Evolutionary conservation across 1,140 invertebrate species (phyloP).

Genomic region (Zophobas atratus): DNA sequence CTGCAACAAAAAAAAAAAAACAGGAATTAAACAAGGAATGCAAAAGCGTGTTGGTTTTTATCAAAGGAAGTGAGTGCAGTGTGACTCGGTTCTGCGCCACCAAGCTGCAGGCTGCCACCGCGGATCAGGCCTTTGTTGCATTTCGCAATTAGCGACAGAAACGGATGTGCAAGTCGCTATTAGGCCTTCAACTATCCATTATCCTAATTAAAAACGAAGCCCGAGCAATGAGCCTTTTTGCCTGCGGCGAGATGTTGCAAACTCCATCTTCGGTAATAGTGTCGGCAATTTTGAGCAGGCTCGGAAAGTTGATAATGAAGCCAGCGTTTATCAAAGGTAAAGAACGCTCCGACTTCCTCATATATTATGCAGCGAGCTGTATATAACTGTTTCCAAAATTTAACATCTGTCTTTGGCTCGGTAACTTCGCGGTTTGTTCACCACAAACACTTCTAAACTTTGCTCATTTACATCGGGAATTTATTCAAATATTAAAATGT

Average conservation of each 20-base stretch:
- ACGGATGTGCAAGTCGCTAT: constrained; percentile 31
- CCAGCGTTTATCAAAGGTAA: background rate
- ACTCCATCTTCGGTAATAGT: constrained; percentile 27
- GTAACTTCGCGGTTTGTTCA: constrained; percentile 48
- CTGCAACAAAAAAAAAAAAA: constrained; percentile 18
- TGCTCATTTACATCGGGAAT: constrained; percentile 47
- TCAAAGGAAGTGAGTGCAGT: background rate
- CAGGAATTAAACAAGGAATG: background rate
- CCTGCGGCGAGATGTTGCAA: constrained; percentile 22
- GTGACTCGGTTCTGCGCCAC: background rate
- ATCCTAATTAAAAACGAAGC: constrained; percentile 31
- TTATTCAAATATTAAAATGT: constrained; percentile 49
- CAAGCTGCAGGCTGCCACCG: background rate
- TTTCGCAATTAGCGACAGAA: constrained; percentile 26
- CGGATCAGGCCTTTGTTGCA: constrained; percentile 7
- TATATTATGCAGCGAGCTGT: constrained; percentile 49
- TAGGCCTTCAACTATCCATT: constrained; percentile 39
- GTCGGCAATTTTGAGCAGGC: constrained; percentile 25
- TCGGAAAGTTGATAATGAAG: constrained; percentile 13
- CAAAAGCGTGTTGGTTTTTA: background rate
- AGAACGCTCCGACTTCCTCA: constrained; percentile 7
- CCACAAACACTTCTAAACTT: constrained; percentile 46
- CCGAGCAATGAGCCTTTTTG: constrained; percentile 27
- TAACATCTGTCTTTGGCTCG: constrained; percentile 48
- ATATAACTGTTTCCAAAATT: constrained; percentile 48